phyloP scores from a whole-genome alignment of 2,797 vertebrate genomes.

The Enteromius treurensis region DNA sequence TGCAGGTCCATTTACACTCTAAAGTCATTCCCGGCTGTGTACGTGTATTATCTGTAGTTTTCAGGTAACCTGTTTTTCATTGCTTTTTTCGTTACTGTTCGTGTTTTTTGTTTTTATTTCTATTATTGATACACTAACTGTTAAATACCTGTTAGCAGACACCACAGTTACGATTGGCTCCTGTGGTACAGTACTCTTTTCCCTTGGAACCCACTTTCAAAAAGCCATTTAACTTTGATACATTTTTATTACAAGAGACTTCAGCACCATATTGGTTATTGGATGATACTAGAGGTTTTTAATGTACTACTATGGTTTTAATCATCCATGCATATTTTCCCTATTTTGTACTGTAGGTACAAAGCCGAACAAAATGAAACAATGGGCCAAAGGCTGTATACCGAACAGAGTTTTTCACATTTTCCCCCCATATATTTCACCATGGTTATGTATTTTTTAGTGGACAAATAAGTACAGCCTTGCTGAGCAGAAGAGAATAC shows the following conservation, averaged over 20 bases:
- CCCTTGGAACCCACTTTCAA: background rate
- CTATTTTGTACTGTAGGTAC: background rate
- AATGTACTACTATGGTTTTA: background rate
- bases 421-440: no score
- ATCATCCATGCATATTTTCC: background rate
- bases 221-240: background rate
- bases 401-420: no score
- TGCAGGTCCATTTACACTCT: conserved; percentile 26
- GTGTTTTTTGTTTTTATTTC: background rate
- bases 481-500: no score
- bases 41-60: background rate
- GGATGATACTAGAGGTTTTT: background rate
- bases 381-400: no score
- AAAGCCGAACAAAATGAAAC: no score
- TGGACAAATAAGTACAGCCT: no score
- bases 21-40: background rate
- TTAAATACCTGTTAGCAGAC: background rate
- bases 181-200: background rate
- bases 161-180: background rate
- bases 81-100: background rate
- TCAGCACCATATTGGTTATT: background rate
- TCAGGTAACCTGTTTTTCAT: background rate
- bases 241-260: background rate
- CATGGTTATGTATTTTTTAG: no score
- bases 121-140: background rate